Evolutionary conservation across 1,140 invertebrate species (phyloP), one percentile per base, ranked within the genome.

Genomic region (Oscheius sp.): DNA sequence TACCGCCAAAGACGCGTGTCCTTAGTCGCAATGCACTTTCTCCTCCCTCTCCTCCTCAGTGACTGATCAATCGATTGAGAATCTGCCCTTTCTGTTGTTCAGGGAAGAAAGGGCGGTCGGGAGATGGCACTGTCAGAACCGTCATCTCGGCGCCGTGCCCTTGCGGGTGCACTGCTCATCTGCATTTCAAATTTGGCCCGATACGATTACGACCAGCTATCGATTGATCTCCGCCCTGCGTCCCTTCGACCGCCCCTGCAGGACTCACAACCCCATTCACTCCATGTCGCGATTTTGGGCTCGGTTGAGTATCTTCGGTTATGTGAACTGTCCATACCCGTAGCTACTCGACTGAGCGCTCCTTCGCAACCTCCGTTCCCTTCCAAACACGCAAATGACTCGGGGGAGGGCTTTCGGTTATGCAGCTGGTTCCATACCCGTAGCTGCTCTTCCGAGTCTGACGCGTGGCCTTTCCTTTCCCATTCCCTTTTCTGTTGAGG

Each of bases 251-350:
- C 7, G 49, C 49, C 23, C 23, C 28, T 23, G 28, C 7, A 55
- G 28, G 7, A 26, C 49, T 7, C 7, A 23, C 49, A 55, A 23
- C 7, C 23, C 4, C 49, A 20, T 55, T 23, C 23, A 15, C 49
- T 26, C 7, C 7, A 26, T 23, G 15, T 7, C 15, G 28, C 49
- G 49, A 23, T 26, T 23, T 7, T 55, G 23, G 49, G 15, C 49
- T 55, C 49, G 49, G 49, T 55, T 23, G 23, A 55, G 49, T 23
- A 23, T 7, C 49, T 55, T 23, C 49, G 49, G 49, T 55, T 55
- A 55, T 55, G 49, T n/a, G n/a, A n/a, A n/a, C 49, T 55, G 49
- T 55, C 23, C 49, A 55, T 55, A 55, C 49, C 49, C 49, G 49
- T 55, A 55, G 49, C 49, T 55, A 55, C 4, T 55, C 23, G 23